Evolutionary conservation across 2,888 invertebrate genomes (phyloP).

Genomic region (Neoscelio sp.): DNA sequence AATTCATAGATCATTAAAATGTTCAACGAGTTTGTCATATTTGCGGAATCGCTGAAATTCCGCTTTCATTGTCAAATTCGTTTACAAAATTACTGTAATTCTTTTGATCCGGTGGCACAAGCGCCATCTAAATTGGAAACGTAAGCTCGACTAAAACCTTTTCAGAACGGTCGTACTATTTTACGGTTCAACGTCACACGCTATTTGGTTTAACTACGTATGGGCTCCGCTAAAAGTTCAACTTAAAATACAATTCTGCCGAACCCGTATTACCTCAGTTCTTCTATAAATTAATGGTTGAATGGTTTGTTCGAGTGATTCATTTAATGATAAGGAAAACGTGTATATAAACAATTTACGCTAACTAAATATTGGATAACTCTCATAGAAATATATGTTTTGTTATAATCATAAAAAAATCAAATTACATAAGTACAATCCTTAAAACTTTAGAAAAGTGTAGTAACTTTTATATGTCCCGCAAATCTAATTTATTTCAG

Average conservation of each 20-base stretch:
- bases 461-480: slow-evolving; percentile 9
- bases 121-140: slow-evolving; percentile 51
- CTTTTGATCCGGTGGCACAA: slow-evolving; percentile 25
- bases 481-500: slow-evolving; percentile 9
- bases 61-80: slow-evolving; percentile 37
- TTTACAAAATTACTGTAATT: slow-evolving; percentile 48
- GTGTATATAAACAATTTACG: too few relatives aligned
- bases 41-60: background rate
- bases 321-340: too few relatives aligned
- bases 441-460: slow-evolving; percentile 2
- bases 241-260: slow-evolving; percentile 45
- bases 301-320: slow-evolving; percentile 11
- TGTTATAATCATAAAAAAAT: background rate
- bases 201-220: slow-evolving; percentile 46
- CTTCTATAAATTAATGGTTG: slow-evolving; percentile 31
- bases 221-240: slow-evolving; percentile 30
- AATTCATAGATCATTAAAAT: slow-evolving; percentile 15
- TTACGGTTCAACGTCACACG: slow-evolving; percentile 60
- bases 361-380: too few relatives aligned
- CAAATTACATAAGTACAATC: background rate
- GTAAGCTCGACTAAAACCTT: slow-evolving; percentile 60
- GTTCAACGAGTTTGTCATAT: slow-evolving; percentile 19
- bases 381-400: too few relatives aligned
- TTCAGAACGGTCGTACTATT: slow-evolving; percentile 56
- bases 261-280: slow-evolving; percentile 36